Base-by-base conservation (phyloP, 2,113 vertebrate genomes). In the Onychorhynchus coronatus region DNA sequence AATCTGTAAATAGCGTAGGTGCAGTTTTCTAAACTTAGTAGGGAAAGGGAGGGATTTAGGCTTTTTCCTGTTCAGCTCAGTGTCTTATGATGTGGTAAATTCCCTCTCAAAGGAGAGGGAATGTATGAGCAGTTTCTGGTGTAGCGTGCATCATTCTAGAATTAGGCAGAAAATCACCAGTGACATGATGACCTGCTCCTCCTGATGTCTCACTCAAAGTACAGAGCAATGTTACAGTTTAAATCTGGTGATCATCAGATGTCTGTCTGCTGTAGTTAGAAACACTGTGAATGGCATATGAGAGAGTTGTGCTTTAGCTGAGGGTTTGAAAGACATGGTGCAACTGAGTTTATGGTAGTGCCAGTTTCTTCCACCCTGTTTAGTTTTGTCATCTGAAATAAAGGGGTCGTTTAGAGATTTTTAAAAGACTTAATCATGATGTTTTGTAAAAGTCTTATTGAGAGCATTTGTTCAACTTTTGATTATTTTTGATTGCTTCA, bases 1-100 rank as follows among this genome's bases (percentile, higher is more conserved):
- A 84, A 77, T 80, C 72, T 88, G 47, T 88, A 92, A 94, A 85
- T 73, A 95, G 37, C 61, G 61, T 17, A 87, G 72, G 59, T 84
- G 50, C 42, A 80, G 35, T 90, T 91, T 94, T 93, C 91, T 94
- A 77, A 62, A 73, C 39, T 68, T 91, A 71, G 50, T 52, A 77
- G 67, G 12, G 49, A 55, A 68, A 62, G 46, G 71, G 72, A 91
- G 41, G 41, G 19, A 18, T 77, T 92, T 77, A 67, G 68, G 27
- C 39, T 81, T 88, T 93, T 92, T 84, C 44, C 47, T 96, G 50
- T 46, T 30, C 63, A 59, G 75, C 67, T 95, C 27, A 31, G 81
- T 46, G 17, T 4, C 3, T 85, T 90, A n/a, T 65, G 74, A 77
- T 93, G 67, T 80, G 75, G 74, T 79, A 84, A 47, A 80, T 19